A percentile compares a stretch with the other conserved stretches of the same genome.
Conservation (phyloP, 2,797 vertebrate genomes). For the Vespertilio murinus region DNA sequence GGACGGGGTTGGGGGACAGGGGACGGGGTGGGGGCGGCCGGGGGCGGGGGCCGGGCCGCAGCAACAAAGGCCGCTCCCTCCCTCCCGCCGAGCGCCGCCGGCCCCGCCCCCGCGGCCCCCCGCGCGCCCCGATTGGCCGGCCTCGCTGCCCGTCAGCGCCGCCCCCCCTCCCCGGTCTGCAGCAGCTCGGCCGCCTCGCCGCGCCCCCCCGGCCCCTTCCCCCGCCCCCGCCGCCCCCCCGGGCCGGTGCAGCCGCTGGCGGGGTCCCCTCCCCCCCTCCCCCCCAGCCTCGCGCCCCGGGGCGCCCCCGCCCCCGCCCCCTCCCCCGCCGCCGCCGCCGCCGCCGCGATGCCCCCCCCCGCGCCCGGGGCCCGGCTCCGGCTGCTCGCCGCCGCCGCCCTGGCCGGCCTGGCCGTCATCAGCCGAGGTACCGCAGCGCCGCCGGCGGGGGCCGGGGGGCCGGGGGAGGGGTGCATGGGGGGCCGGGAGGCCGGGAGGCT, state of each 20-base stretch:
- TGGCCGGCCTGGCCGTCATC: conserved; percentile 79
- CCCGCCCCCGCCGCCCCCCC: conserved; percentile 70
- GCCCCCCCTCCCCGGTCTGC: conserved; percentile 77
- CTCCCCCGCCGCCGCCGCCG: background rate
- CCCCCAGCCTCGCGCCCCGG: conserved; percentile 66
- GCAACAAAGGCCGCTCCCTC: conserved; percentile 75
- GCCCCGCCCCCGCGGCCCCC: conserved; percentile 71
- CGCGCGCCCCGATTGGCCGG: conserved; percentile 67
- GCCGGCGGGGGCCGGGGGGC: conserved; percentile 52
- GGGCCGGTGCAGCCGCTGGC: conserved; percentile 74
- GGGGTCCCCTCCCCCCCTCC: conserved; percentile 65
- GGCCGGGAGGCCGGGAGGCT: conserved; percentile 27
- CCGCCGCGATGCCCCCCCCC: conserved; percentile 76
- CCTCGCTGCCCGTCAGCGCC: conserved; percentile 74
- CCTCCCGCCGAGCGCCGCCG: conserved; percentile 60
- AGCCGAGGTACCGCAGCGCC: conserved; percentile 78
- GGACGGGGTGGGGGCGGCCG: background rate
- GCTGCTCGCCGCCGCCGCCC: conserved; percentile 79
- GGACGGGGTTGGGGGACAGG: no score
- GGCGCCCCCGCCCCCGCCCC: conserved; percentile 61
- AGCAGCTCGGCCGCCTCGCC: conserved; percentile 74
- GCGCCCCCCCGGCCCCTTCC: conserved; percentile 76
- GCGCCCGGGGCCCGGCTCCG: conserved; percentile 77
- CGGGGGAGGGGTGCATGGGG: no score
- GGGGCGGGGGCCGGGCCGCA: conserved; percentile 68